Evolutionary conservation across 2,797 vertebrate species (phyloP), one percentile per base, ranked within the genome.

Genomic region (Gymnopithys bicolor): DNA sequence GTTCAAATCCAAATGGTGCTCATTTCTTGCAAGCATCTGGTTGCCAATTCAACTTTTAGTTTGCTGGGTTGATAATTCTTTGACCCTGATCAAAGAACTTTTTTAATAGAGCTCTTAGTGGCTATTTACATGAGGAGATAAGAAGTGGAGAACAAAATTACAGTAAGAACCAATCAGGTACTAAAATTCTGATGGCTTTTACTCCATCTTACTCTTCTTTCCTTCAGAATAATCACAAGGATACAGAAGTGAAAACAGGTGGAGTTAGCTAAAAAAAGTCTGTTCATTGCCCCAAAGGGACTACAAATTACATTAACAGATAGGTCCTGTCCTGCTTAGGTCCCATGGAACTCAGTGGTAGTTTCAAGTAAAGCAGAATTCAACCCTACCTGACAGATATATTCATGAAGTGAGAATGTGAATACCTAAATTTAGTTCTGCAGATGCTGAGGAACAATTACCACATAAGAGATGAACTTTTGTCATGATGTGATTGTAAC

Each of bases 21-120:
- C 91, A 90, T 89, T 94, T 89, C 90, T 80, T 37, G 75, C 45
- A 60, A 87, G 32, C 67, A 90, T 71, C 71, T 94, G 66, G 86
- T 80, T 82, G 49, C 49, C 70, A 79, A 70, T 95, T 85, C 76
- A 90, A 90, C 87, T 95, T 92, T 39, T 48, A 58, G 59, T 93
- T 52, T 68, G n/a, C 81, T 95, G 43, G 84, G 88, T 94, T 84
- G 39, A 91, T 81, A 95, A 84, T 84, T 95, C 80, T 96, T 95
- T 96, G 93, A 96, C 73, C 76, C 79, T 84, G 35, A 86, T 69
- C 64, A 88, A 68, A 92, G 41, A 90, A 81, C 51, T 78, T 95
- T 95, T 84, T 94, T 86, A 77, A 93, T 89, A 55, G 68, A 84
- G 32, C 59, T 92, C 62, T 87, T 74, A 87, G 52, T 64, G 70